A percentile compares a stretch with the other conserved stretches of the same genome.
These are phyloP conservation scores for Caerostris darwini DNA, from an alignment of 1,140 invertebrate species.

Conservation along the genomic window DNA sequence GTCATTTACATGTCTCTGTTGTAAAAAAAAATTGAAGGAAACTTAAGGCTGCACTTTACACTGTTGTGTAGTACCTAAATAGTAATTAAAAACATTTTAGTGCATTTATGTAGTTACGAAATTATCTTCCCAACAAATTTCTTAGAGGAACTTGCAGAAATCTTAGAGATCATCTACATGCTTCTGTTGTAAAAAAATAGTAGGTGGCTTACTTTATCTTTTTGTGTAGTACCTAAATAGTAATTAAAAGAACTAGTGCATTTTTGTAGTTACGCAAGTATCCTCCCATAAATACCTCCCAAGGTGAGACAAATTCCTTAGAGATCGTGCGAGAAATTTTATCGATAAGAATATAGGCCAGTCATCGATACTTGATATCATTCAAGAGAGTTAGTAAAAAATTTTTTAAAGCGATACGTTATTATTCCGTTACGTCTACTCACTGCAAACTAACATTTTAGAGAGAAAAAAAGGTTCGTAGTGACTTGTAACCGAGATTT, in stretches of 20 bases:
- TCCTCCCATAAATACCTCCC: neutral
- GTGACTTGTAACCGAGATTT: neutral
- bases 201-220: neutral
- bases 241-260: constrained; percentile 13
- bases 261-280: neutral
- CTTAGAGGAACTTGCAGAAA: too few species aligned
- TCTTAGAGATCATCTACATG: constrained; percentile 5
- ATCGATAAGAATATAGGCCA: neutral
- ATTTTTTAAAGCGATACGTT: neutral
- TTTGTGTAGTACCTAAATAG: neutral
- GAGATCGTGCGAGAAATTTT: neutral
- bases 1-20: too few species aligned
- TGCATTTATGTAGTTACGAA: too few species aligned
- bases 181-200: neutral
- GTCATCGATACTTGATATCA: neutral
- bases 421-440: neutral
- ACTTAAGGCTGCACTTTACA: neutral
- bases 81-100: too few species aligned
- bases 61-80: neutral
- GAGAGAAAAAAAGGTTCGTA: neutral
- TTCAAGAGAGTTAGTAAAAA: neutral
- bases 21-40: neutral
- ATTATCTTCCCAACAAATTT: too few species aligned
- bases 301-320: neutral
- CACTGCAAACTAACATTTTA: neutral